Evolutionary conservation across 53 echinoderm and acorn worm genomes (phyloP).

Genomic region (Antedon mediterranea): DNA sequence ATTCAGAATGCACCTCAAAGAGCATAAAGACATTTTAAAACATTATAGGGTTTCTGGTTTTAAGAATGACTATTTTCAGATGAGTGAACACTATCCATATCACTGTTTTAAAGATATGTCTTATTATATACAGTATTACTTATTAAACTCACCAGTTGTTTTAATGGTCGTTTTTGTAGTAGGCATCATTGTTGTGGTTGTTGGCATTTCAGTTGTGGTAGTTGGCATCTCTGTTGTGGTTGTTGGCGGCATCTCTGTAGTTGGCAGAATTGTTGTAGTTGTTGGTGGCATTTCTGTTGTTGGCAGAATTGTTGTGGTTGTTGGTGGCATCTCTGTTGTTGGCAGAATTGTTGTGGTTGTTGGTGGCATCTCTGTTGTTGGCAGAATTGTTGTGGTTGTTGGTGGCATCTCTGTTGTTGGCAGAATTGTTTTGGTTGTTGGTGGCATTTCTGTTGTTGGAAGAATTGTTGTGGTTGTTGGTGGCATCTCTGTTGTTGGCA

Average conservation of each 20-base stretch:
- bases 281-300: conserved; percentile 8
- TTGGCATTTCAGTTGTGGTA: neutral
- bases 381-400: neutral
- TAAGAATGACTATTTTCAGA: too few species aligned
- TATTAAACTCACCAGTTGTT: too few species aligned
- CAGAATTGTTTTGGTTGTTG: neutral
- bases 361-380: neutral
- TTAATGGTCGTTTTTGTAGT: too few species aligned
- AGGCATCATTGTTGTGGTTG: neutral
- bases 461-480: too few species aligned
- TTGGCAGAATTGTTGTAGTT: neutral
- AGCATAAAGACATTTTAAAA: too few species aligned
- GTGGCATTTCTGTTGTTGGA: neutral
- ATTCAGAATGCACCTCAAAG: too few species aligned
- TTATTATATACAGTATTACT: too few species aligned
- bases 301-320: too few species aligned
- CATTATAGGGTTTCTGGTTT: too few species aligned
- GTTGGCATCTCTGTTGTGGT: conserved; percentile 9
- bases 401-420: neutral
- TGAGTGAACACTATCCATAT: too few species aligned
- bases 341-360: neutral
- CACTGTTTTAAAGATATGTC: too few species aligned
- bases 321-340: neutral
- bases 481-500: too few species aligned
- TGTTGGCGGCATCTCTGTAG: conserved; percentile 1